Base-by-base conservation (phyloP, 2,888 invertebrate species). In the Sinhomidia bicolor region DNA sequence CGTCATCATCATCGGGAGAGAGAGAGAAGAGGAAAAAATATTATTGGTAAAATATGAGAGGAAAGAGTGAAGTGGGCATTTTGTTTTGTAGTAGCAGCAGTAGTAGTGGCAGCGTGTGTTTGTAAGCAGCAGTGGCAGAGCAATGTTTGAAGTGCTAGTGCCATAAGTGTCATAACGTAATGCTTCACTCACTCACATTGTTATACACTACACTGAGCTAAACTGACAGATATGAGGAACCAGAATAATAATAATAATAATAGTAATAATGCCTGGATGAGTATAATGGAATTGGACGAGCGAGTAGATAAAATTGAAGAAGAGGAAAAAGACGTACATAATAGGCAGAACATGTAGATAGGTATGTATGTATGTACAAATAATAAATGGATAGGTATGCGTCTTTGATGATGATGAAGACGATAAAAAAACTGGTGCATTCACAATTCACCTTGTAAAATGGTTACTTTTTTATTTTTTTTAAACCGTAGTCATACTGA, bases 211-310 rank as follows among this genome's bases (percentile, higher is more conserved):
- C 26, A 79, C 36, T 79, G 57, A 60, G 12, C 57, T 79, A 79
- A 79, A 79, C 32, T 79, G 79, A 79, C 79, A 79, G 83, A 41
- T 60, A 74, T 32, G 41, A 78, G 62, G 32, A 85, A 62, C 41
- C 60, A 65, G 79, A 65, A 41, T 57, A 60, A 60, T 41, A 79
- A 60, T 51, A 57, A 78, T 32, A 51, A 54, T 76, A 23, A 26
- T 23, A 23, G 68, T n/a, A 44, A 44, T 23, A 74, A 29, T 78
- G 76, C 29, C 65, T 62, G 68, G 17, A 78, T 78, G 78, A 62
- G 32, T 79, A 23, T 54, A 85, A 68, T 85, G 54, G 41, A 85
- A 85, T 85, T 79, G 85, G 79, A 23, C 1, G 26, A 51, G 5
- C 0, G 17, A 17, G 32, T 14, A 6, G 41, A 9, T 32, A 41